Conservation (phyloP, 2,797 vertebrate genomes). For the Cheirogaleus major region DNA sequence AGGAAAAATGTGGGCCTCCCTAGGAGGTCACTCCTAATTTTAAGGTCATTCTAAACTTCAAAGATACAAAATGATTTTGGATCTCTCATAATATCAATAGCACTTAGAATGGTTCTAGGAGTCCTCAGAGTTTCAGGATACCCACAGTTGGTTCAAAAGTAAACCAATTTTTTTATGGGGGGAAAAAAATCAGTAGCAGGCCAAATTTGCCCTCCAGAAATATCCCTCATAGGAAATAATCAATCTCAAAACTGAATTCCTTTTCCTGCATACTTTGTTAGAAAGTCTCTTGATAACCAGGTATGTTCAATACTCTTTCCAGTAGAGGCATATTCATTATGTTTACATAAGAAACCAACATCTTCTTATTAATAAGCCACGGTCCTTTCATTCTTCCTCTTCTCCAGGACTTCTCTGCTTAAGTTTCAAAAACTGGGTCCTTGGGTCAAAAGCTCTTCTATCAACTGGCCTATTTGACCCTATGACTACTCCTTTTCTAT, state of each 20-base stretch:
- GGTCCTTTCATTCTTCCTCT: background rate
- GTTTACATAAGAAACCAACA: background rate
- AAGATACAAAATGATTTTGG: background rate
- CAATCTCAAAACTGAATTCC: background rate
- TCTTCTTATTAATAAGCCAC: background rate
- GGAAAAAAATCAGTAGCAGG: background rate
- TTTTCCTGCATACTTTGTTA: background rate
- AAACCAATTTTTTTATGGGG: background rate
- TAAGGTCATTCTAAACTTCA: background rate
- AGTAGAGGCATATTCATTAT: background rate
- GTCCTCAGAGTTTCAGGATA: background rate
- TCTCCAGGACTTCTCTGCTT: background rate
- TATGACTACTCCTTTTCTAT: background rate
- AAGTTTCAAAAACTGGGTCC: background rate
- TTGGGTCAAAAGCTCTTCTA: background rate
- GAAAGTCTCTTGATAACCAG: background rate
- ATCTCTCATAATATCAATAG: background rate
- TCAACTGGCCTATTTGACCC: background rate
- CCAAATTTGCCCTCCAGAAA: background rate
- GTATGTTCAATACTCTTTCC: background rate
- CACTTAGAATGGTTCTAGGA: background rate
- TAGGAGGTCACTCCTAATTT: background rate
- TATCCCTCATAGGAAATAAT: background rate
- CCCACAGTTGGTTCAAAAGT: background rate
- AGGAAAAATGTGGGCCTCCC: background rate